A percentile compares a stretch with the other conserved stretches of the same genome.
phyloP scores from a whole-genome alignment of 2,888 invertebrate species.

The Ornithoptera priamus region DNA sequence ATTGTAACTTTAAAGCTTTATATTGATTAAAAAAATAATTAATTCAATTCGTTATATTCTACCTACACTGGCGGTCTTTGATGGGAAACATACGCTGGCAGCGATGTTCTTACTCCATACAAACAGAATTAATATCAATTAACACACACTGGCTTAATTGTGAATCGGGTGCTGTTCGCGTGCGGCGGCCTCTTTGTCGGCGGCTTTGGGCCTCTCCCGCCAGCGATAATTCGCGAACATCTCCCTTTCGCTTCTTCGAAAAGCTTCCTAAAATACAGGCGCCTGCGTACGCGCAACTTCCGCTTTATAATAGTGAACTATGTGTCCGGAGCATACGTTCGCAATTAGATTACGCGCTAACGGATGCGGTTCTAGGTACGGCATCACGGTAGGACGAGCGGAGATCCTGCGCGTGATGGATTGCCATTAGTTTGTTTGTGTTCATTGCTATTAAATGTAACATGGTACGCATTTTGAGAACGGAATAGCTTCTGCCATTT shows the following conservation, averaged over 20 bases:
- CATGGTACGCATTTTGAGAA: slow-evolving; percentile 5
- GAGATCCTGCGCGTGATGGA: slow-evolving; percentile 74
- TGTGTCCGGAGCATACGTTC: slow-evolving; percentile 47
- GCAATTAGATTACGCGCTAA: slow-evolving; percentile 39
- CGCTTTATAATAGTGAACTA: slow-evolving; percentile 49
- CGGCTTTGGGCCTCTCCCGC: slow-evolving; percentile 50
- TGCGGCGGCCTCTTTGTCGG: slow-evolving; percentile 78
- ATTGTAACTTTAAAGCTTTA: not conserved
- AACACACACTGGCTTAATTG: slow-evolving; percentile 79
- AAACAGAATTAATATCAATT: slow-evolving; percentile 77
- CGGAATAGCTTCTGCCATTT: slow-evolving; percentile 9
- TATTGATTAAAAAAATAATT: slow-evolving; percentile 1
- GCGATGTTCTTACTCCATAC: slow-evolving; percentile 58
- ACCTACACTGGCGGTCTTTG: not conserved
- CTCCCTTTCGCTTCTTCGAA: slow-evolving; percentile 69
- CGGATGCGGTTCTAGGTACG: slow-evolving; percentile 58
- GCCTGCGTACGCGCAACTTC: slow-evolving; percentile 50
- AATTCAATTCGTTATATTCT: not conserved
- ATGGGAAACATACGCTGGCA: slow-evolving; percentile 18
- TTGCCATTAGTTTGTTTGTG: slow-evolving; percentile 39
- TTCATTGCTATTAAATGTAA: slow-evolving; percentile 11
- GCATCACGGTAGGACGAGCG: slow-evolving; percentile 72
- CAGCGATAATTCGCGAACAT: slow-evolving; percentile 64
- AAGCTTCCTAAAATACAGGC: slow-evolving; percentile 76
- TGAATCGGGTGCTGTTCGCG: slow-evolving; percentile 75